Percentiles rank a stretch among this genome's conserved stretches.
Evolutionary conservation across 2,888 invertebrate genomes (phyloP).

Genomic region (Dynastes grantii): DNA sequence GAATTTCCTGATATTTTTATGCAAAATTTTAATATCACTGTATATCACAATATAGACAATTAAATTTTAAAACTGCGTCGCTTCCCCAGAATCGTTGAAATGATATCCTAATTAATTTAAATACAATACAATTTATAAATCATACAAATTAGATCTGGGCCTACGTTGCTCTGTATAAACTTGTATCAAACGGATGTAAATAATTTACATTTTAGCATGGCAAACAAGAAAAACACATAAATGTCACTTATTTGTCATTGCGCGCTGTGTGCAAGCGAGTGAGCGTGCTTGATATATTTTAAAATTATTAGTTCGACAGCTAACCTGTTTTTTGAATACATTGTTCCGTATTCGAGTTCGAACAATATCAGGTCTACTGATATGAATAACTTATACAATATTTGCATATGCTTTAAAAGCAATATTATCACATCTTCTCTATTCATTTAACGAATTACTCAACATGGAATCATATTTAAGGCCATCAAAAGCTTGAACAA

Average conservation of each 20-base stretch:
- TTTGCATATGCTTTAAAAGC: slow-evolving; percentile 26
- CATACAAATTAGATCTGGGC: slow-evolving; percentile 21
- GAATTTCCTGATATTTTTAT: too few species aligned
- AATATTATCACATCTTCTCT: too few species aligned
- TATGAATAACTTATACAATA: slow-evolving; percentile 9
- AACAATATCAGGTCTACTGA: slow-evolving; percentile 10
- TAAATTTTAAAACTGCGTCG: too few species aligned
- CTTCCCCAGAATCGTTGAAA: background rate
- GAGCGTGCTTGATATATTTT: slow-evolving; percentile 27
- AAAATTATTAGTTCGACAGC: slow-evolving; percentile 27
- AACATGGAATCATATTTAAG: too few species aligned
- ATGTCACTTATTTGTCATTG: slow-evolving; percentile 46
- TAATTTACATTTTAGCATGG: slow-evolving; percentile 43
- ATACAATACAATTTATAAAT: slow-evolving; percentile 18
- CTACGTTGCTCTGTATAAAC: slow-evolving; percentile 14
- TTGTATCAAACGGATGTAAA: slow-evolving; percentile 30
- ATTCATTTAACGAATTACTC: too few species aligned
- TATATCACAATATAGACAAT: too few species aligned
- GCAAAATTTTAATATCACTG: too few species aligned
- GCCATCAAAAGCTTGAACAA: too few species aligned
- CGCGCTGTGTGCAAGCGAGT: background rate
- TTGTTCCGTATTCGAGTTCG: slow-evolving; percentile 34
- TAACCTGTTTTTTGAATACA: slow-evolving; percentile 41
- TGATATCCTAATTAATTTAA: background rate
- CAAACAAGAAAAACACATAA: slow-evolving; percentile 43